Conservation (phyloP, 2,888 invertebrate genomes). For the Hemicrepidius hirtus region DNA sequence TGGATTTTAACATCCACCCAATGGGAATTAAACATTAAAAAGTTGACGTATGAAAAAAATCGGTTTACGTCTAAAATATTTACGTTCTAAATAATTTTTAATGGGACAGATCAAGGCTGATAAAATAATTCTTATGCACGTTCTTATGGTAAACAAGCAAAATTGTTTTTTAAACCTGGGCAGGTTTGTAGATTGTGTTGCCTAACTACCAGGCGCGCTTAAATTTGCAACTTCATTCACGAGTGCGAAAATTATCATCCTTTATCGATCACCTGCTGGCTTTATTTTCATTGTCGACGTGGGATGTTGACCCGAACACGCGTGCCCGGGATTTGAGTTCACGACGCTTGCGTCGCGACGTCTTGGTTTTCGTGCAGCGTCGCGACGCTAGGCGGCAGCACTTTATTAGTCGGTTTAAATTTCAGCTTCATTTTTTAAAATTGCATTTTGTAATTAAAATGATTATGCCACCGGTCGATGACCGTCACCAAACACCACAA, state of each 20-base stretch:
- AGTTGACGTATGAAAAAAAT: not conserved
- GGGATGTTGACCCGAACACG: constrained; percentile 61
- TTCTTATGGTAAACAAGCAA: no score
- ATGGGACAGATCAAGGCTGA: no score
- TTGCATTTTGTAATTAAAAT: not conserved
- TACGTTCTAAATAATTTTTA: no score
- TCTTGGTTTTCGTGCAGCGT: constrained; percentile 48
- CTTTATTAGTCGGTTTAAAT: constrained; percentile 42
- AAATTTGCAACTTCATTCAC: constrained; percentile 46
- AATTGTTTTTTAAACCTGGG: constrained; percentile 4
- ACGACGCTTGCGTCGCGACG: constrained; percentile 57
- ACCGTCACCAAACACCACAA: constrained; percentile 14
- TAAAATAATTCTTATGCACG: no score
- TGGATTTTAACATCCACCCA: no score
- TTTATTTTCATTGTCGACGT: constrained; percentile 54
- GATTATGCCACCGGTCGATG: constrained; percentile 16
- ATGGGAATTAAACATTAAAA: not conserved
- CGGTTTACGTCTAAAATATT: no score
- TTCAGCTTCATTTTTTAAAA: not conserved
- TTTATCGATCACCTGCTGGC: constrained; percentile 47
- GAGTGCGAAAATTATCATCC: constrained; percentile 1
- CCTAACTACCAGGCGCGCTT: constrained; percentile 49
- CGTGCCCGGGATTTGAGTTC: constrained; percentile 55
- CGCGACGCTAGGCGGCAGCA: constrained; percentile 63
- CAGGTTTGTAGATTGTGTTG: constrained; percentile 36